Percentiles rank a stretch among this genome's conserved stretches.
Evolutionary conservation across 1,140 invertebrate species (phyloP).

Genomic region (Pachyrhynchus sulphureomaculatus): DNA sequence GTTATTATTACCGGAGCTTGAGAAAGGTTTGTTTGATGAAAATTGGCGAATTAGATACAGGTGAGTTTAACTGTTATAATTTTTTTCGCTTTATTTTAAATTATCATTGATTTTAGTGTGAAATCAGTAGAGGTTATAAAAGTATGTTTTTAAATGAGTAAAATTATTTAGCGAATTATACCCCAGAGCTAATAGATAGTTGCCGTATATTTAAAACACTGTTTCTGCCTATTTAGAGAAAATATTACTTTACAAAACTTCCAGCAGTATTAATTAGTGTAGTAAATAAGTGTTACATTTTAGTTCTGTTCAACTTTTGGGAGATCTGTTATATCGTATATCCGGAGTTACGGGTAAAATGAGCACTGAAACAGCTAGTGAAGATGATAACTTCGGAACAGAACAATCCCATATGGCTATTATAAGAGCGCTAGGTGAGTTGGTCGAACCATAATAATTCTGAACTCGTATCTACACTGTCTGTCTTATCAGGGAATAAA

Average conservation of each 20-base stretch:
- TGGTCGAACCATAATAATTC: too few species aligned
- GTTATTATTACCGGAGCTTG: constrained; percentile 89
- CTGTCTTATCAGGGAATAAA: too few species aligned
- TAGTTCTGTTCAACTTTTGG: constrained; percentile 93
- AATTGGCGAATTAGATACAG: constrained; percentile 97
- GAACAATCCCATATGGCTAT: constrained; percentile 94
- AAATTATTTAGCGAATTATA: too few species aligned
- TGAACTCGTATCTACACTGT: too few species aligned
- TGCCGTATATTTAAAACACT: too few species aligned
- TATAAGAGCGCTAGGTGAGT: constrained; percentile 67
- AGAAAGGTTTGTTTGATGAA: constrained; percentile 91
- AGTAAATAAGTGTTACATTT: constrained; percentile 35
- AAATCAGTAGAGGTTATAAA: too few species aligned
- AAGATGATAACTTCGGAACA: constrained; percentile 99
- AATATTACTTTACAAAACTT: too few species aligned
- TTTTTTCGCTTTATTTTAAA: too few species aligned
- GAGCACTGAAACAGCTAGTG: constrained; percentile 96
- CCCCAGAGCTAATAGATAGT: too few species aligned
- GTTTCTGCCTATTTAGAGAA: too few species aligned
- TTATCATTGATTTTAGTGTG: too few species aligned
- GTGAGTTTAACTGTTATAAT: constrained; percentile 43
- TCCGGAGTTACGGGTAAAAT: constrained; percentile 98
- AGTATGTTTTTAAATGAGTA: too few species aligned
- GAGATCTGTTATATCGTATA: constrained; percentile 94
- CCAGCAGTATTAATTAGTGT: not conserved